Base-by-base conservation (phyloP, 1,140 invertebrate species). In the Anagrus nilaparvatae region DNA sequence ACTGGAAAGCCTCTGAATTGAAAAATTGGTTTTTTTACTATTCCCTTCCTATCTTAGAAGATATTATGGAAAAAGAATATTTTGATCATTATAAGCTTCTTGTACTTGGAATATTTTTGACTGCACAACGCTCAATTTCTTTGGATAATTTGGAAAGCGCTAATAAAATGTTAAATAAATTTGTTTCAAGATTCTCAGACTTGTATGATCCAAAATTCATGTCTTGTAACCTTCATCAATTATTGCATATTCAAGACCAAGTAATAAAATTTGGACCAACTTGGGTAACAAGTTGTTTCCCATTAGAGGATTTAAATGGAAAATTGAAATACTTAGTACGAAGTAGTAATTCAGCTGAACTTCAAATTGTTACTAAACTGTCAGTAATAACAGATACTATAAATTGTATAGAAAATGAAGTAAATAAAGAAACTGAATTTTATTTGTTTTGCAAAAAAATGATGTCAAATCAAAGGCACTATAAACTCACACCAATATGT, bases 221-320 rank as follows among this genome's bases (percentile, higher is more conserved):
- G 37, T 40, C 43, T 10, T 44, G 25, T 19, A 47, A 51, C 29
- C 9, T 50, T 13, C 43, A 51, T 25, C 36, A 31, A 17, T 8
- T 51, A 10, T 23, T 34, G 32, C 40, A 51, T 43, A 39, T 51
- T 12, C 18, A 29, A 14, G 9, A 45, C n/a, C 30, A 29, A 25
- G 43, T 48, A 3, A 9, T 14, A 16, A 35, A 47, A 17, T 40
- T 47, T 23, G 45, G 43, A 3, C 45, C 49, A 30, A 33, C 48
- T 4, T 46, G 13, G 27, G 34, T 32, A 12, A 46, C 36, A 18
- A 35, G 32, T 7, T 53, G 49, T 33, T 53, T 53, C 20, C 44
- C 43, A 14, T 44, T 46, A 4, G 51, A 52, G 37, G 40, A 45
- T 40, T 28, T 49, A 8, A 44, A 49, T 23, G 45, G 48, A 7